Conservation (phyloP, 2,113 vertebrate genomes). For the Dissostichus mawsoni region DNA sequence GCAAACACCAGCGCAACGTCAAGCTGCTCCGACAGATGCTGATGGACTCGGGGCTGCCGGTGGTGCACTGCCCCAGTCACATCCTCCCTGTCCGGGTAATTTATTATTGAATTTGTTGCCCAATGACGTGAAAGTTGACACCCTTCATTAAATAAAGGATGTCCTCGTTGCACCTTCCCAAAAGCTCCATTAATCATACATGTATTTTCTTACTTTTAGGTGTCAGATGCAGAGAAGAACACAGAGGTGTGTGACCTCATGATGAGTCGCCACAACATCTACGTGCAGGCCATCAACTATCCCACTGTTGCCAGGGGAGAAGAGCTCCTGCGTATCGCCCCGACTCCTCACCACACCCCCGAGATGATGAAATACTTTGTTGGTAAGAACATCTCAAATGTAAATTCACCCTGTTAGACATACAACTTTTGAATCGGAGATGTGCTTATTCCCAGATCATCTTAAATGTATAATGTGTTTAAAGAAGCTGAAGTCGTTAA, state of each 20-base stretch:
- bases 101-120: background rate
- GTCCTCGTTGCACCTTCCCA: background rate
- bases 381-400: constrained; percentile 82
- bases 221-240: constrained; percentile 94
- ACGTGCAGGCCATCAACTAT: constrained; percentile 98
- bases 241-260: constrained; percentile 92
- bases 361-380: constrained; percentile 98
- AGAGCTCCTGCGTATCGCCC: constrained; percentile 95
- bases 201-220: constrained; percentile 75
- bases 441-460: background rate
- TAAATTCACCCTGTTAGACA: background rate
- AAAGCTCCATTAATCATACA: accelerated
- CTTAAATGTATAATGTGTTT: background rate
- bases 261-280: constrained; percentile 95
- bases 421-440: background rate
- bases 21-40: constrained; percentile 97
- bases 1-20: constrained; percentile 95
- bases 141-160: background rate
- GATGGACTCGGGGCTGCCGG: constrained; percentile 95
- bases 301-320: constrained; percentile 94
- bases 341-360: constrained; percentile 95
- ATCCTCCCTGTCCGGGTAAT: constrained; percentile 95
- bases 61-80: constrained; percentile 97
- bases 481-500: too few species aligned
- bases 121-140: background rate